A percentile compares a stretch with the other conserved stretches of the same genome.
Conservation (phyloP, 2,888 invertebrate genomes). For the Escarpia spicata region DNA sequence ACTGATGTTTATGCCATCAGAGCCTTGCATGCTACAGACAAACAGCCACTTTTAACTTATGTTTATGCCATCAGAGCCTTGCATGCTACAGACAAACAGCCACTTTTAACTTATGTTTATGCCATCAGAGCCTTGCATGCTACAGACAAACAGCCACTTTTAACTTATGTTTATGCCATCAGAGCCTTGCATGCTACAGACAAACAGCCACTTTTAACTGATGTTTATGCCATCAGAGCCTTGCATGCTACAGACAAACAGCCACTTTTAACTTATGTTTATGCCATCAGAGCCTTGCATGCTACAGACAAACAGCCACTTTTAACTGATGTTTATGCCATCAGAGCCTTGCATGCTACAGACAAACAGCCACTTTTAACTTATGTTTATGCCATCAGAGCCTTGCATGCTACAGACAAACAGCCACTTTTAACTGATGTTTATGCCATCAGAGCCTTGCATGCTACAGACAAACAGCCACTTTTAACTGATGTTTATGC, state of each 20-base stretch:
- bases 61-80: too few relatives aligned
- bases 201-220: not conserved
- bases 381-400: too few relatives aligned
- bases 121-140: conserved; percentile 42
- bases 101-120: not conserved
- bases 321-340: not conserved
- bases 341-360: conserved; percentile 47
- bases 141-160: conserved; percentile 36
- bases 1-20: not conserved
- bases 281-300: conserved; percentile 33
- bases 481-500: not conserved
- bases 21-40: conserved; percentile 47
- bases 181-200: conserved; percentile 47
- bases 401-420: conserved; percentile 48
- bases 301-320: conserved; percentile 44
- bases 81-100: conserved; percentile 48
- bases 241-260: conserved; percentile 48
- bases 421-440: not conserved
- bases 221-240: too few relatives aligned
- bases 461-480: conserved; percentile 47
- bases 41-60: not conserved
- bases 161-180: not conserved
- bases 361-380: not conserved
- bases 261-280: not conserved
- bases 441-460: conserved; percentile 20